Evolutionary conservation across 2,113 vertebrate genomes (phyloP), one percentile per base, ranked within the genome.

Genomic region (Pangasianodon gigas): DNA sequence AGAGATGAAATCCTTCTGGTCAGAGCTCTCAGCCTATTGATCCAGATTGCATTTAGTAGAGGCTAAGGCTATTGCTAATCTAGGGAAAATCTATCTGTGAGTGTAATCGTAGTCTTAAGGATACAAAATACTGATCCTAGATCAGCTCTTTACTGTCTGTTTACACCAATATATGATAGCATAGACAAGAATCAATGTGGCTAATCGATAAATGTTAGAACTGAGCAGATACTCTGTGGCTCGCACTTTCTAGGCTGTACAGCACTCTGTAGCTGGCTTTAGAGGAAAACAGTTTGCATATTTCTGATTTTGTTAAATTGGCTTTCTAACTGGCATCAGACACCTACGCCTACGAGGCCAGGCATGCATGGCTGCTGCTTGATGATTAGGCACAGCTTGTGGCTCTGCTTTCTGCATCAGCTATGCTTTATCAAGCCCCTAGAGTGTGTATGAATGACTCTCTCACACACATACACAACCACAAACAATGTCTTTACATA

Each of bases 331-430:
- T 82, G 87, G n/a, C 75, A 67, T 81, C 46, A 67, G 21, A 67
- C 60, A 32, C 87, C 44, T 32, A 88, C 48, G 52, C 87, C 75
- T 32, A 83, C 11, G 3, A 88, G 77, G 48, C 79, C 48, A 37
- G 32, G 58, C 48, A 82, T 83, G 65, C 51, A 65, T 71, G 77
- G 65, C 79, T 83, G 87, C 48, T 69, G 79, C n/a, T 88, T 2
- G 9, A 37, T 37, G 41, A 51, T 80, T 80, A 62, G 60, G 58
- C 56, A 48, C 77, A 41, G 62, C 87, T 69, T 88, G 87, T 11
- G 37, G 21, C 48, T 69, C 44, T 9, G 79, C 87, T 82, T 88
- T 54, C 46, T 88, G 87, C 77, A 67, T 69, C 46, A 48, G 79
- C 4, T 83, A 44, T 32, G 58, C 60, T 52, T 67, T 80, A 60